These are phyloP conservation scores for Zophobas morio DNA, from an alignment of 1,140 invertebrate genomes.

Conservation along the genomic window DNA sequence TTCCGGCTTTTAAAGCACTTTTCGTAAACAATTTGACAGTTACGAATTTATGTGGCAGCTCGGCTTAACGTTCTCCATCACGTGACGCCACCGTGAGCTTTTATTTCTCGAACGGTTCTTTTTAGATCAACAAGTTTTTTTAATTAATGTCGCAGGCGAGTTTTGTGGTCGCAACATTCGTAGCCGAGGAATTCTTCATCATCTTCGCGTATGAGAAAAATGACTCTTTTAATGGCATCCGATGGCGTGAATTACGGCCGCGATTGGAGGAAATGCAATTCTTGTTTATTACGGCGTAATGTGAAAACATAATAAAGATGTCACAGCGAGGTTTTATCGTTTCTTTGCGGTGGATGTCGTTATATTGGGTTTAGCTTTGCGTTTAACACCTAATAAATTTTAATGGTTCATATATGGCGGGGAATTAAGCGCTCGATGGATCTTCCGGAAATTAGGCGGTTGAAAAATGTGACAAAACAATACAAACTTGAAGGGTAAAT, in stretches of 20 bases:
- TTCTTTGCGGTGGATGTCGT: slow-evolving; percentile 11
- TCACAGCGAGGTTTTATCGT: slow-evolving; percentile 23
- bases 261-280: slow-evolving; percentile 44
- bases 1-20: slow-evolving; percentile 1
- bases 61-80: neutral
- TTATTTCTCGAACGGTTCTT: too few species aligned
- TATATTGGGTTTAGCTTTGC: slow-evolving; percentile 13
- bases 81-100: neutral
- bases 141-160: too few species aligned
- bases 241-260: slow-evolving; percentile 13
- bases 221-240: slow-evolving; percentile 6
- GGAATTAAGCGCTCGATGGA: neutral
- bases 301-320: slow-evolving; percentile 38
- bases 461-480: too few species aligned
- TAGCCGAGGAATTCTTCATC: too few species aligned
- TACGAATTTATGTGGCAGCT: neutral
- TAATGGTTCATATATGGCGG: neutral
- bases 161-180: too few species aligned
- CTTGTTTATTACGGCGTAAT: slow-evolving; percentile 41
- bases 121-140: too few species aligned
- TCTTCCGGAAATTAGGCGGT: too few species aligned
- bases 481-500: too few species aligned
- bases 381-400: slow-evolving; percentile 19
- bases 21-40: slow-evolving; percentile 2
- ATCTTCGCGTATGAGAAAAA: neutral